Evolutionary conservation across 2,797 vertebrate species (phyloP).

Genomic region (Cryptoprocta ferox): DNA sequence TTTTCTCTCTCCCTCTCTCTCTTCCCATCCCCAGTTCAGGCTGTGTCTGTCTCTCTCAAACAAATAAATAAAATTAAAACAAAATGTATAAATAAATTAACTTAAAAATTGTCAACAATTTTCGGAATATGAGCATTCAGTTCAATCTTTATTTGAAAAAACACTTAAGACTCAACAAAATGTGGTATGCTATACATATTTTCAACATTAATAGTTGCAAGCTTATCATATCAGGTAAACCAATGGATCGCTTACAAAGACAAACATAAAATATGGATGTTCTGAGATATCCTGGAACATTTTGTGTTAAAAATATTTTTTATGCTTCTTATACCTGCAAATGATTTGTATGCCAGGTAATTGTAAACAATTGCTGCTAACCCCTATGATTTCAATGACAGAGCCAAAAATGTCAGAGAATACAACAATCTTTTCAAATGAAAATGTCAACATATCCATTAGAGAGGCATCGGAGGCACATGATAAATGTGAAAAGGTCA

Average conservation of each 20-base stretch:
- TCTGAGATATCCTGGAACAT: background rate
- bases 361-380: constrained; percentile 15
- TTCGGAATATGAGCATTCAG: background rate
- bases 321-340: constrained; percentile 11
- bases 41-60: too few species aligned
- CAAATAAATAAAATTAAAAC: too few species aligned
- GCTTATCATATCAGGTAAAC: background rate
- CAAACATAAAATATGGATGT: background rate
- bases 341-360: constrained; percentile 39
- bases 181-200: background rate
- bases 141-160: background rate
- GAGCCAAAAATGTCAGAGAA: constrained; percentile 66
- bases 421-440: constrained; percentile 54
- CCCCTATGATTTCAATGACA: constrained; percentile 53
- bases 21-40: too few species aligned
- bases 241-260: background rate
- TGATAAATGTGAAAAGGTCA: constrained; percentile 62
- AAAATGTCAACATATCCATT: constrained; percentile 71
- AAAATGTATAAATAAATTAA: too few species aligned
- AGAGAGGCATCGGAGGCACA: constrained; percentile 37
- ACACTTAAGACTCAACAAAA: background rate
- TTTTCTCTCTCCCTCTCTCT: too few species aligned
- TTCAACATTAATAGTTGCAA: background rate
- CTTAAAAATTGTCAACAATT: background rate
- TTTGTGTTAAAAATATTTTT: constrained; percentile 8